These are phyloP conservation scores for Halyomorpha halys DNA, from an alignment of 1,140 invertebrate genomes.

Conservation along the genomic window DNA sequence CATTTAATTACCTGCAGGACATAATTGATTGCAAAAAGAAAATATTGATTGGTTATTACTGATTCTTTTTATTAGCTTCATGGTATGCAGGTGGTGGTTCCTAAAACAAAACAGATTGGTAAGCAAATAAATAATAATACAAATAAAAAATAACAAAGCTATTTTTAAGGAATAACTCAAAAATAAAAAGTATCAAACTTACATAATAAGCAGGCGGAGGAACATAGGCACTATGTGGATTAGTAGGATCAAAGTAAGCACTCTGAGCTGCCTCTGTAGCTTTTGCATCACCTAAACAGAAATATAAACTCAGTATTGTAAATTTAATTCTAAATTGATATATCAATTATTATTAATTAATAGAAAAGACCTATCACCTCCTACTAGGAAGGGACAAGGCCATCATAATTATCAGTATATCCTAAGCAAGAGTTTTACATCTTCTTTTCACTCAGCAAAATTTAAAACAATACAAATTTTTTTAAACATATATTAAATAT, in stretches of 20 bases:
- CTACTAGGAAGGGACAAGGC: too few species aligned
- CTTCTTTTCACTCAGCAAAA: too few species aligned
- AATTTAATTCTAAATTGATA: neutral
- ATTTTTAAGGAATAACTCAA: too few species aligned
- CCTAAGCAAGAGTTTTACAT: too few species aligned
- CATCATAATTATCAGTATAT: too few species aligned
- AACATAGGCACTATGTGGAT: constrained; percentile 71
- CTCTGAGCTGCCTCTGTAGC: constrained; percentile 75
- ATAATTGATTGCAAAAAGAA: too few species aligned
- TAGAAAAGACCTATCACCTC: too few species aligned
- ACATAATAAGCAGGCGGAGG: constrained; percentile 75
- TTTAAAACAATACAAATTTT: too few species aligned
- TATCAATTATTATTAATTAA: too few species aligned
- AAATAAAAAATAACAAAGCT: too few species aligned
- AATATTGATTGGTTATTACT: constrained; percentile 19
- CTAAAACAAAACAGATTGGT: constrained; percentile 20
- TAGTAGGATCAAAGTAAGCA: constrained; percentile 77
- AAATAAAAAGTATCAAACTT: constrained; percentile 35
- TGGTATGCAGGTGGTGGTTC: constrained; percentile 31
- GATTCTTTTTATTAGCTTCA: constrained; percentile 28
- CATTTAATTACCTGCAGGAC: too few species aligned
- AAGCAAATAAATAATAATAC: neutral
- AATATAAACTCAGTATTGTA: constrained; percentile 16
- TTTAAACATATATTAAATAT: too few species aligned
- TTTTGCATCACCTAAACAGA: constrained; percentile 52